Conservation (phyloP, 2,797 vertebrate species). For the Protosalanx chinensis region DNA sequence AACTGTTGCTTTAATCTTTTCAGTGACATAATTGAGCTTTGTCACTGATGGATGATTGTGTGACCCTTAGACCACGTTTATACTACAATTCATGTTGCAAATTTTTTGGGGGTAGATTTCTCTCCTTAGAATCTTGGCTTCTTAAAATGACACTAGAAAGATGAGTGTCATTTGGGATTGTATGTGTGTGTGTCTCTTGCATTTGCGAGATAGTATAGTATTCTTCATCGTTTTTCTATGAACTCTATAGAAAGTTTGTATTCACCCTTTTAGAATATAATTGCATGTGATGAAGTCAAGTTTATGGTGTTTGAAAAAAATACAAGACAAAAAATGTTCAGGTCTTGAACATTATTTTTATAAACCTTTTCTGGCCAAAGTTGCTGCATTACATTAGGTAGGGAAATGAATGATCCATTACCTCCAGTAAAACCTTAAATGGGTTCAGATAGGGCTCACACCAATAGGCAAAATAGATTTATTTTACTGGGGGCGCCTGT, state of each 20-base stretch:
- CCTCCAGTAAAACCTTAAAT: conserved; percentile 59
- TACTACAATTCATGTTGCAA: neutral
- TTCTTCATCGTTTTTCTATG: neutral
- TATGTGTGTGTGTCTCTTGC: too few relatives aligned
- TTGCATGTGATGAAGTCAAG: neutral
- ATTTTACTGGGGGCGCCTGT: conserved; percentile 72
- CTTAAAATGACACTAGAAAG: neutral
- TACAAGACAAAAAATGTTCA: neutral
- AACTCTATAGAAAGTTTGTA: neutral
- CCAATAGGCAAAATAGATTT: conserved; percentile 68
- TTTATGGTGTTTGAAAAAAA: neutral
- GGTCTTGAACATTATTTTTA: neutral
- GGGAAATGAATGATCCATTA: conserved; percentile 56
- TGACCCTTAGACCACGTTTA: neutral
- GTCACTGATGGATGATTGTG: neutral
- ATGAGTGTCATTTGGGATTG: neutral
- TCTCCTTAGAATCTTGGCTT: neutral
- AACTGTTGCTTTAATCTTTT: conserved; percentile 15
- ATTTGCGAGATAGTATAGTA: neutral
- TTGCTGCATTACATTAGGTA: conserved; percentile 31
- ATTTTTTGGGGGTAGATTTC: neutral
- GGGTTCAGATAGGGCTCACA: conserved; percentile 68
- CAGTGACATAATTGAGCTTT: conserved; percentile 6
- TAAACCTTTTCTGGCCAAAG: conserved; percentile 34
- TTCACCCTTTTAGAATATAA: neutral